Evolutionary conservation across 2,888 invertebrate species (phyloP).

Genomic region (Eugnorisma glareosa): DNA sequence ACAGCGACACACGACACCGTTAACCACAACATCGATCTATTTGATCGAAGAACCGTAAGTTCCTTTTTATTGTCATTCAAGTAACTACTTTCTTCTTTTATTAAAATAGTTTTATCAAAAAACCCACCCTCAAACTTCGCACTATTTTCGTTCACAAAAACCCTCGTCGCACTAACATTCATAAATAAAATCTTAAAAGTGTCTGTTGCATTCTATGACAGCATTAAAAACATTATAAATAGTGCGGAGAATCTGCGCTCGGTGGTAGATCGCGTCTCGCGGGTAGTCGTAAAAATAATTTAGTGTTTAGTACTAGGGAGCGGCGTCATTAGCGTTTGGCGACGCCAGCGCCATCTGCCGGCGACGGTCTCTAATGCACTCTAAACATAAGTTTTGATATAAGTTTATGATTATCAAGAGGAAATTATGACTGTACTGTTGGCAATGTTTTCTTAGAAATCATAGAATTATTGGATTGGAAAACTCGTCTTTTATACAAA

Average conservation of each 20-base stretch:
- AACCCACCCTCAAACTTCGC: not conserved
- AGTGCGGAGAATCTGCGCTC: conserved; percentile 59
- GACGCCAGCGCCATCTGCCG: conserved; percentile 80
- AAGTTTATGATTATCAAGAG: conserved; percentile 41
- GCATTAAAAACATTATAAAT: conserved; percentile 64
- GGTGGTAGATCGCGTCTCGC: conserved; percentile 73
- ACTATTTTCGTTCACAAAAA: conserved; percentile 28
- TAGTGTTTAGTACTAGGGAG: conserved; percentile 75
- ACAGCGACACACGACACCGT: too few species aligned
- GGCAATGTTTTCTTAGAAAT: not conserved
- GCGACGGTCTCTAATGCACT: conserved; percentile 66
- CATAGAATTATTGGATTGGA: not conserved
- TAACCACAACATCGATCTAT: too few species aligned
- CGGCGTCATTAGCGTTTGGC: conserved; percentile 83
- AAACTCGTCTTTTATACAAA: not conserved
- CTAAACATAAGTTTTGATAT: conserved; percentile 64
- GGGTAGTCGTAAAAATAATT: conserved; percentile 88
- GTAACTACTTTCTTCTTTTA: not conserved
- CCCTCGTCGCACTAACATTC: conserved; percentile 16
- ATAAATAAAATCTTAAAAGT: conserved; percentile 58
- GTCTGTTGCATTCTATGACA: conserved; percentile 53
- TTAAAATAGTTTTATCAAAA: not conserved
- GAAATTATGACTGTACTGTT: conserved; percentile 23
- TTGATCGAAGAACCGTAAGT: too few species aligned
- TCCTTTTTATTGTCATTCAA: too few species aligned